Base-by-base conservation (phyloP, 1,140 invertebrate genomes). In the Hesperophylax magnus region DNA sequence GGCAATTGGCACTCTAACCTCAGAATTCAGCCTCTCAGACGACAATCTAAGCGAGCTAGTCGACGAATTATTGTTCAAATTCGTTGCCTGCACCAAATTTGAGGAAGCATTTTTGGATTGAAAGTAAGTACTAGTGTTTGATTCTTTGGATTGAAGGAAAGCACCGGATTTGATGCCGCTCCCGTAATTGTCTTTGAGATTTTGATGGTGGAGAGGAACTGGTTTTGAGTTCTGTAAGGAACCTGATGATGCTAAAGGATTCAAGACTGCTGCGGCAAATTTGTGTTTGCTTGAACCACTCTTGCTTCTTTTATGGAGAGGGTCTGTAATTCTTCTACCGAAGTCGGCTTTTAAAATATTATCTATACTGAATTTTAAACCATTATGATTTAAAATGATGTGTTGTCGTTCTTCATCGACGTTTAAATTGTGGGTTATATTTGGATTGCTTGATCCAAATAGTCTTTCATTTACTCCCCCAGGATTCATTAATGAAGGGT, bases 341-440 rank as follows among this genome's bases (percentile, higher is more conserved):
- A 98, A 98, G 86, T 97, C 96, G 0, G 96, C 96, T 86, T 97
- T 96, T 8, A 98, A 88, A 78, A 98, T 98, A 89, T 97, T 97
- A 85, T 97, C 96, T 88, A 98, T 98, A 83, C 96, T 97, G 89
- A 98, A 98, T 85, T 97, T 97, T 0, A 97, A 87, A 82, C 91
- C 92, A 14, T 91, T 90, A 78, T 94, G 94, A 84, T 93, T 93
- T 3, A 83, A 54, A 22, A 83, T 81, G 20, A 83, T 27, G 67
- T 91, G 89, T 63, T 91, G 89, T 34, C 87, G 88, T 39, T 85
- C 86, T 65, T 88, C 88, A 20, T 86, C 85, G 17, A 86, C 85
- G 54, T 86, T 86, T 17, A 85, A 53, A 18, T 86, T 79, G 58
- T 84, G 82, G 18, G 86, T 84, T 67, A 86, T 85, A 58, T 85